These are phyloP conservation scores for Cephus nigrinus DNA, from an alignment of 2,888 invertebrate genomes.

Conservation along the genomic window DNA sequence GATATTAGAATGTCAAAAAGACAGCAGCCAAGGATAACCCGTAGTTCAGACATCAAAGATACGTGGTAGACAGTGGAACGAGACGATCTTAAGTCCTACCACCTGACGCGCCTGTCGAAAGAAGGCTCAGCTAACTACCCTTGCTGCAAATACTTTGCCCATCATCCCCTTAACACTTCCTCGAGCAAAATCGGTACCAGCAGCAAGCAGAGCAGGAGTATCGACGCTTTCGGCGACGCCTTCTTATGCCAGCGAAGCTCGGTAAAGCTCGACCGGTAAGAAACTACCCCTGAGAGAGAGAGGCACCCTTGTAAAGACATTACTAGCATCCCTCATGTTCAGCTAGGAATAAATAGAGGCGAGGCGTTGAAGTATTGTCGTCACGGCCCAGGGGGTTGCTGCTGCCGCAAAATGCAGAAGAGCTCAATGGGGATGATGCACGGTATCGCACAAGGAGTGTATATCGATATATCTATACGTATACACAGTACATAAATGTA, in stretches of 20 bases:
- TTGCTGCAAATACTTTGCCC: neutral
- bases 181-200: neutral
- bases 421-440: neutral
- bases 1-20: neutral
- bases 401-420: neutral
- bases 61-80: neutral
- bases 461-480: neutral
- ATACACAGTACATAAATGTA: neutral
- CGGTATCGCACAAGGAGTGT: neutral
- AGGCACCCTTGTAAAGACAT: neutral
- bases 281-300: neutral
- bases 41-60: neutral
- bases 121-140: neutral
- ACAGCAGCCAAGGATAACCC: neutral
- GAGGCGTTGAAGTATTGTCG: slow-evolving; percentile 3
- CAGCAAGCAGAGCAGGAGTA: neutral
- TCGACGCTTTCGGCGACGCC: neutral
- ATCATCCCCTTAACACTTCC: neutral
- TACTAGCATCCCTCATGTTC: neutral
- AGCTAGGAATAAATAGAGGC: neutral
- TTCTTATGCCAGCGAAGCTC: neutral
- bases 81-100: neutral
- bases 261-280: neutral
- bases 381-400: neutral
- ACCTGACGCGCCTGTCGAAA: neutral